phyloP scores from a whole-genome alignment of 2,888 invertebrate species.

The Strigamia transsilvanica region DNA sequence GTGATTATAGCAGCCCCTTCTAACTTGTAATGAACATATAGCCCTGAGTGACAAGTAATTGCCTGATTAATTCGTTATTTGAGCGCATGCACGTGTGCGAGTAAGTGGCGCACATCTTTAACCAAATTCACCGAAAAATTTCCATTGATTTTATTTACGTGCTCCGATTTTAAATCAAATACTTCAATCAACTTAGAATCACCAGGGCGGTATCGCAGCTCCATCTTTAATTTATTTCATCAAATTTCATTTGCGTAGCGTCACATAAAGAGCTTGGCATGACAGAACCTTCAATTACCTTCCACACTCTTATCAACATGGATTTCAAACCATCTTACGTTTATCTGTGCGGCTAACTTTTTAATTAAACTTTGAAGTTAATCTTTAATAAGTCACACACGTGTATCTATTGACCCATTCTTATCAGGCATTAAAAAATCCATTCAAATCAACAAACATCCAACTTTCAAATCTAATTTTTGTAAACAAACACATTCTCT shows the following conservation, averaged over 20 bases:
- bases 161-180: neutral
- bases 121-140: neutral
- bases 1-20: neutral
- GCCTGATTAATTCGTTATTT: neutral
- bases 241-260: slow-evolving; percentile 2
- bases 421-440: neutral
- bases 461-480: neutral
- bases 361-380: neutral
- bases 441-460: no score
- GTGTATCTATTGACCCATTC: neutral
- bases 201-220: neutral
- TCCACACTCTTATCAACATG: neutral
- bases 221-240: neutral
- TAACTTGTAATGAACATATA: neutral
- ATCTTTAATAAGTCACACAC: neutral
- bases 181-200: neutral
- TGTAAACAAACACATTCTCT: neutral
- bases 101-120: neutral
- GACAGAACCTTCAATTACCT: neutral
- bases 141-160: neutral
- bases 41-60: slow-evolving; percentile 2
- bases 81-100: neutral
- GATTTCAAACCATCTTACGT: neutral
- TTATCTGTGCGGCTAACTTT: neutral
- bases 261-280: neutral